Conservation (phyloP, 2,888 invertebrate genomes). For the Acanthosoma haemorrhoidale region DNA sequence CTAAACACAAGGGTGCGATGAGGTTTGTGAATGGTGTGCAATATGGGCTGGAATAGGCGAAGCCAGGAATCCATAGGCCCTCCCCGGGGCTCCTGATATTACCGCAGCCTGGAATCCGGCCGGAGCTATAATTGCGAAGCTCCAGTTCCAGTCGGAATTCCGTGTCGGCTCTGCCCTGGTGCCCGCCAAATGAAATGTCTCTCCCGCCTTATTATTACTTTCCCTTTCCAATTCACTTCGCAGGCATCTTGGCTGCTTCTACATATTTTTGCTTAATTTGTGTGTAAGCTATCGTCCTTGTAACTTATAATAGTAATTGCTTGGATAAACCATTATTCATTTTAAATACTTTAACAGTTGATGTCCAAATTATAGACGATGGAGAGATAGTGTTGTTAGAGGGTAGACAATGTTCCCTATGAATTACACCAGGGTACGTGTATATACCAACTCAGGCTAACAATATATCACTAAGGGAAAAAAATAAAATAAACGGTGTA, state of each 20-base stretch:
- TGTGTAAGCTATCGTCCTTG: too few species aligned
- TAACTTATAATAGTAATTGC: too few species aligned
- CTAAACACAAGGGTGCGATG: background rate
- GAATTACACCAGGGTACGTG: too few species aligned
- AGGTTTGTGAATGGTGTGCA: background rate
- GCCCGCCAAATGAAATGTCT: conserved; percentile 3
- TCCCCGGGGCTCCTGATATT: background rate
- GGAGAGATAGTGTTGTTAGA: too few species aligned
- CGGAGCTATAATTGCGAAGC: conserved; percentile 19
- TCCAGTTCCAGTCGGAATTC: background rate
- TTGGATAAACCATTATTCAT: too few species aligned
- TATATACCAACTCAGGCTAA: too few species aligned
- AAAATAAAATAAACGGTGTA: too few species aligned
- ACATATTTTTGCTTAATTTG: too few species aligned
- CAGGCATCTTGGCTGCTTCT: background rate
- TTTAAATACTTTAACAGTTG: too few species aligned
- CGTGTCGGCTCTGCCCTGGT: background rate
- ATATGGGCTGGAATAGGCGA: background rate
- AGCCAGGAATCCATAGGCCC: conserved; percentile 2
- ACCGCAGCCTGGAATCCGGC: conserved; percentile 10
- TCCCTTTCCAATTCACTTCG: background rate
- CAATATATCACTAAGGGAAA: too few species aligned
- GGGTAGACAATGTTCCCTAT: too few species aligned
- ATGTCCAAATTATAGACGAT: too few species aligned
- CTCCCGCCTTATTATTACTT: background rate